phyloP scores from a whole-genome alignment of 2,113 vertebrate species.

The Poecile atricapillus region DNA sequence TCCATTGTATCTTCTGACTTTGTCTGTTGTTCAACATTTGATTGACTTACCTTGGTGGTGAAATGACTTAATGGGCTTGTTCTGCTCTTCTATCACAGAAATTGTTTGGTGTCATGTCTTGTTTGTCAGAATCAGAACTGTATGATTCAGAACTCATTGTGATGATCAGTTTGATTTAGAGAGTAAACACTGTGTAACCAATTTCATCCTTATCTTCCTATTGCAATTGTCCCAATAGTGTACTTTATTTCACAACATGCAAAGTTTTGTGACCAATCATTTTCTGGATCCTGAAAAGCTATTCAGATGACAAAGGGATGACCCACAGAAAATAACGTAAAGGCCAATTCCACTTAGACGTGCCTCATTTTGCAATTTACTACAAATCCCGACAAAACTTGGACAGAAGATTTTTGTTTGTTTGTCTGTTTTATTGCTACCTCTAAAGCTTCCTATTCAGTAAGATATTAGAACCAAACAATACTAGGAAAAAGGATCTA shows the following conservation, averaged over 20 bases:
- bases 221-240: neutral
- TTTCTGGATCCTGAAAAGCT: neutral
- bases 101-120: neutral
- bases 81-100: neutral
- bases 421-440: neutral
- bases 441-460: neutral
- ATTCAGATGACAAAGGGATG: neutral
- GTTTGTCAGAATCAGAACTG: neutral
- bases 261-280: neutral
- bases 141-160: neutral
- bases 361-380: neutral
- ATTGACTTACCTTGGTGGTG: neutral
- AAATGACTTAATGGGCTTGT: neutral
- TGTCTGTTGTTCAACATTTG: neutral
- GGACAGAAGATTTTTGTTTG: too few species aligned
- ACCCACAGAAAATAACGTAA: neutral
- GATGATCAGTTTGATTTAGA: neutral
- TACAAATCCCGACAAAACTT: neutral
- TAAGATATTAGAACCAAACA: neutral
- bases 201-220: neutral
- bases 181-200: neutral
- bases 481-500: neutral
- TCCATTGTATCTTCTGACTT: neutral
- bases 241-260: neutral
- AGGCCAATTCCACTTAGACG: neutral